Percentiles rank a stretch among this genome's conserved stretches.
These are phyloP conservation scores for Chrysolina americana DNA, from an alignment of 2,888 invertebrate species.

Conservation along the genomic window DNA sequence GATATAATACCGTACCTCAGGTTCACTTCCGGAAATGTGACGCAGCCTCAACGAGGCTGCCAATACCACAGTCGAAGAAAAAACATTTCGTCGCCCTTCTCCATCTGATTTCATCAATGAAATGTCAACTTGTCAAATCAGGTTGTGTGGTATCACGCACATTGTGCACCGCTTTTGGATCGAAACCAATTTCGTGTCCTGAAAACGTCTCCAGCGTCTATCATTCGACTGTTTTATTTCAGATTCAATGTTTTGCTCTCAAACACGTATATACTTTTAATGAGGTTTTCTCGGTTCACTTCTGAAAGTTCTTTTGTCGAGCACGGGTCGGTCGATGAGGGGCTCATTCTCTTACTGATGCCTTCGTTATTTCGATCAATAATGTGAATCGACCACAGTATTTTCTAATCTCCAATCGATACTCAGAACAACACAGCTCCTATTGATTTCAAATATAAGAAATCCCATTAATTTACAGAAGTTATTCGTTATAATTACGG, in stretches of 20 bases:
- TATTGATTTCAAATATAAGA: background rate
- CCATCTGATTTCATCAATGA: constrained; percentile 44
- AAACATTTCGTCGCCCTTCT: constrained; percentile 37
- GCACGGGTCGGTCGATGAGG: background rate
- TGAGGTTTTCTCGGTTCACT: constrained; percentile 21
- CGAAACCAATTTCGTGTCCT: constrained; percentile 49
- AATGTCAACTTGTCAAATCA: constrained; percentile 47
- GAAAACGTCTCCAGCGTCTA: constrained; percentile 42
- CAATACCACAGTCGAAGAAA: constrained; percentile 18
- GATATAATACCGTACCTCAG: constrained; percentile 18
- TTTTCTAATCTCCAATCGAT: too few species aligned
- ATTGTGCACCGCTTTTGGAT: constrained; percentile 50
- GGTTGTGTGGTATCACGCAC: constrained; percentile 50
- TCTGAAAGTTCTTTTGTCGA: constrained; percentile 13
- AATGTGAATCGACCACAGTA: too few species aligned
- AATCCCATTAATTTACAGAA: too few species aligned
- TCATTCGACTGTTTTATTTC: constrained; percentile 31
- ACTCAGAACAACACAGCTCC: background rate
- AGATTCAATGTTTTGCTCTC: constrained; percentile 18
- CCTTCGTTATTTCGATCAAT: background rate
- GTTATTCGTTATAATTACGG: too few species aligned
- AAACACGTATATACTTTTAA: constrained; percentile 23
- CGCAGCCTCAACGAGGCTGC: constrained; percentile 13
- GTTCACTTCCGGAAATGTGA: constrained; percentile 18
- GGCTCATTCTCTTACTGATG: background rate